Evolutionary conservation across 2,888 invertebrate species (phyloP).

Genomic region (Drosophila nr. perissopoda): DNA sequence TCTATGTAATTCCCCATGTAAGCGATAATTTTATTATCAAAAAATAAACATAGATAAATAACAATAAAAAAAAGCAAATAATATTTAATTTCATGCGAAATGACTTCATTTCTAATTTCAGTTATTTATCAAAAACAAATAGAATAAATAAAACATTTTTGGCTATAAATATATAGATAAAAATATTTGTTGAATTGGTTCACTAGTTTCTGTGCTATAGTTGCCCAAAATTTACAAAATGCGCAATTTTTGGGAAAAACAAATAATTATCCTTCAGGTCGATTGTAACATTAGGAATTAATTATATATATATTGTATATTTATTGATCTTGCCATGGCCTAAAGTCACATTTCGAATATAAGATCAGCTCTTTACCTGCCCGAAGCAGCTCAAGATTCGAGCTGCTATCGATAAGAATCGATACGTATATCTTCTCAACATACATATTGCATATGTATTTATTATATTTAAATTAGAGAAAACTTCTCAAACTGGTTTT

Average conservation of each 20-base stretch:
- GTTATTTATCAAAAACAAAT: background rate
- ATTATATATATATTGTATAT: too few species aligned
- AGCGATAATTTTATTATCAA: too few species aligned
- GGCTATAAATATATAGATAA: background rate
- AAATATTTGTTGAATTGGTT: background rate
- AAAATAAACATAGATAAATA: background rate
- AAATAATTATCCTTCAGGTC: background rate
- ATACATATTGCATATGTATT: too few species aligned
- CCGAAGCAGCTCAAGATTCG: too few species aligned
- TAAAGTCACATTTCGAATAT: too few species aligned
- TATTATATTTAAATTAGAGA: too few species aligned
- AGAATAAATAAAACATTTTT: background rate
- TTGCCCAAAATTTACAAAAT: background rate
- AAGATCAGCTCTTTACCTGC: too few species aligned
- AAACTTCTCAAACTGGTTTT: too few species aligned
- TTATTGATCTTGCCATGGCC: too few species aligned
- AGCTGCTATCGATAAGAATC: too few species aligned
- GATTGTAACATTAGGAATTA: background rate
- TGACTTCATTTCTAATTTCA: background rate
- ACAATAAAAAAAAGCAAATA: background rate
- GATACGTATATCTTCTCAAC: too few species aligned
- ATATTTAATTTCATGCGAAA: background rate
- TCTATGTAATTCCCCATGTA: too few species aligned
- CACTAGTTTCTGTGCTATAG: background rate
- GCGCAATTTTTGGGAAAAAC: background rate